phyloP scores from a whole-genome alignment of 2,888 invertebrate species.

The Diabrotica balteata region DNA sequence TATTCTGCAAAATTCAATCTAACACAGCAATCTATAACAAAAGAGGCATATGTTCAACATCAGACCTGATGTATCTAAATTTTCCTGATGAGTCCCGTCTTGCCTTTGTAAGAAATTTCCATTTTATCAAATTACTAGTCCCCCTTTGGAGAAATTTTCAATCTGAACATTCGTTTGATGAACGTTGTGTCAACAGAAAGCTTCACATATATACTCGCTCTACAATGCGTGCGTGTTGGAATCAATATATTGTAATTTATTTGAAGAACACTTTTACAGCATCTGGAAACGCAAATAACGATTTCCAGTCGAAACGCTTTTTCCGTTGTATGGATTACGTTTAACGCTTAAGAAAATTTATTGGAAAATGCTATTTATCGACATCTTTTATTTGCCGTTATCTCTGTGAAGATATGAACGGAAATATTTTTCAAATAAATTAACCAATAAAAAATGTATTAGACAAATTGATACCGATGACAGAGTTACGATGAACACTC shows the following conservation, averaged over 20 bases:
- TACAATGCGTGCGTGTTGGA: constrained; percentile 19
- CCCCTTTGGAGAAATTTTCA: constrained; percentile 16
- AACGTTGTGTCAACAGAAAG: constrained; percentile 23
- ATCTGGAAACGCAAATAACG: constrained; percentile 21
- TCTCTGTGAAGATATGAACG: too few relatives aligned
- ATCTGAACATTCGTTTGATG: constrained; percentile 25
- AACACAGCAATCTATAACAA: too few relatives aligned
- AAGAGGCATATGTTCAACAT: too few relatives aligned
- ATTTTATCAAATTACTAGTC: constrained; percentile 10
- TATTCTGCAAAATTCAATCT: too few relatives aligned
- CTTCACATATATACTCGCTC: constrained; percentile 18
- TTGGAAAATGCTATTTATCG: too few relatives aligned
- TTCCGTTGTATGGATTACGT: constrained; percentile 9
- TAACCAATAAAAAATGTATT: too few relatives aligned
- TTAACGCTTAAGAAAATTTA: not conserved
- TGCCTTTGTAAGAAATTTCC: not conserved
- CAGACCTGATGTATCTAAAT: not conserved
- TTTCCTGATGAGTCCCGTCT: not conserved
- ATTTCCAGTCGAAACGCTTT: constrained; percentile 8
- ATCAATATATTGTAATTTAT: constrained; percentile 29
- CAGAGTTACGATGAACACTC: too few relatives aligned
- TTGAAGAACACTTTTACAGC: constrained; percentile 22
- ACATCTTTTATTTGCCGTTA: too few relatives aligned
- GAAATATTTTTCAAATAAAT: too few relatives aligned
- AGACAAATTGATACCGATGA: too few relatives aligned